Evolutionary conservation across 1,140 invertebrate genomes (phyloP), one percentile per base, ranked within the genome.

Genomic region (Sitobion miscanthi): DNA sequence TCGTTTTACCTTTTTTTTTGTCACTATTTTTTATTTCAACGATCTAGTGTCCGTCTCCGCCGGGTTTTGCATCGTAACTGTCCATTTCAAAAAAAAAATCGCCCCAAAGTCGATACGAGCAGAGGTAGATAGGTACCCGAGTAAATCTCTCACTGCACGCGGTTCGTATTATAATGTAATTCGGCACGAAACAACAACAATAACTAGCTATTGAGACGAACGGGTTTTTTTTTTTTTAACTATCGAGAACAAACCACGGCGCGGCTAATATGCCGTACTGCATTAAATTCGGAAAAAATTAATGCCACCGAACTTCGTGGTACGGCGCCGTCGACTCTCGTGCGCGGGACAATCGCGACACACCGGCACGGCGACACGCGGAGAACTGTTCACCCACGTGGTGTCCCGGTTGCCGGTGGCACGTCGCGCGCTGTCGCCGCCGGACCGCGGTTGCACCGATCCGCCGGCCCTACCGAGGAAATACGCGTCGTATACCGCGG

Each of bases 371-470:
- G 11, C 21, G 35, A 89, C 89, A 49, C 89, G 89, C 89, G 57
- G 54, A 90, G 25, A 90, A 90, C 89, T 90, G 89, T 25, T 69
- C 25, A 57, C 38, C 89, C 89, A 90, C 89, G 89, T 90, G 88
- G 88, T 89, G 21, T 25, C 23, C 49, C 87, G 52, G 52, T 54
- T 14, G 88, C 14, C 87, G 87, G n/a, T 35, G n/a, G 87, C 20
- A 14, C 38, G 49, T 38, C 88, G 52, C 52, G 23, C n/a, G 52
- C 49, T 35, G 87, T 35, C 47, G 87, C 21, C 85, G n/a, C 47
- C 87, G 87, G 17, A 35, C 86, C 45, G 86, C 86, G 14, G 83
- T 42, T 11, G 42, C 83, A 42, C 42, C 42, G 23, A 42, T 20
- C 30, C 47, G 47, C 47, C 45, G 14, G 35, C 35, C 35, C 35